Evolutionary conservation across 2,797 vertebrate species (phyloP).

Genomic region (Epinephelus coioides): DNA sequence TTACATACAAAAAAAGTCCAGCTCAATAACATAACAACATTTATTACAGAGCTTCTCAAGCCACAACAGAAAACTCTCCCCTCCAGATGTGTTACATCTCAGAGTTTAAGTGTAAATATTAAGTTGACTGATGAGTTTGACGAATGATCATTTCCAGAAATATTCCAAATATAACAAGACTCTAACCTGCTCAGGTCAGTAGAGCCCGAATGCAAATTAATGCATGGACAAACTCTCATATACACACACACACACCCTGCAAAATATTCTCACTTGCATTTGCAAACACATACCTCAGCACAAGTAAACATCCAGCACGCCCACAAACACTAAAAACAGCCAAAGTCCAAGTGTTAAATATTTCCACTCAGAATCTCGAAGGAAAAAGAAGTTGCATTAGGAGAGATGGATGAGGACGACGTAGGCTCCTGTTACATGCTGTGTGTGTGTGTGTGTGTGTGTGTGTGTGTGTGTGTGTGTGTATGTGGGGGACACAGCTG

Average conservation of each 20-base stretch:
- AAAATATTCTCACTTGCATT: slow-evolving; percentile 54
- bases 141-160: slow-evolving; percentile 45
- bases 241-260: slow-evolving; percentile 18
- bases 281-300: slow-evolving; percentile 63
- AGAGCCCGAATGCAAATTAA: slow-evolving; percentile 17
- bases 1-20: background rate
- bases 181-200: slow-evolving; percentile 35
- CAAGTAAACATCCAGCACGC: slow-evolving; percentile 59
- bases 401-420: background rate
- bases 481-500: background rate
- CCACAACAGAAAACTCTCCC: background rate
- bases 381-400: slow-evolving; percentile 9
- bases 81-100: slow-evolving; percentile 31
- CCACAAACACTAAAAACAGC: slow-evolving; percentile 59
- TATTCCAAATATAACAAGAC: slow-evolving; percentile 46
- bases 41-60: background rate
- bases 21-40: slow-evolving; percentile 8
- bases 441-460: background rate
- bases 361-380: slow-evolving; percentile 47
- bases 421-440: slow-evolving; percentile 15
- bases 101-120: slow-evolving; percentile 41
- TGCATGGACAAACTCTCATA: slow-evolving; percentile 2
- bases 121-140: slow-evolving; percentile 33
- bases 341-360: slow-evolving; percentile 53
- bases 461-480: slow-evolving; percentile 7